Conservation (phyloP, 2,113 vertebrate species). For the Pitta sordida region DNA sequence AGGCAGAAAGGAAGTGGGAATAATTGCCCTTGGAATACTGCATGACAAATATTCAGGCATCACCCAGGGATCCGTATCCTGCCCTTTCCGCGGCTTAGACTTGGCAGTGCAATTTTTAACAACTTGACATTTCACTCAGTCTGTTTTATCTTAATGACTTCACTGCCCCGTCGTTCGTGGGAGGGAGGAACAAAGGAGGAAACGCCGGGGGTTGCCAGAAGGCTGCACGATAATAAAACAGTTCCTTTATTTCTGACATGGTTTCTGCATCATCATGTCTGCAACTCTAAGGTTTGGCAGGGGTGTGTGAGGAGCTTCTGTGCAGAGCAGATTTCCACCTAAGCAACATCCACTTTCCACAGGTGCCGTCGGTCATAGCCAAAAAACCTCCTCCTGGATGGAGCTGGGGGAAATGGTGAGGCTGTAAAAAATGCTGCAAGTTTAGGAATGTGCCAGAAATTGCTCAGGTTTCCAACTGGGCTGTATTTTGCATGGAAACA, state of each 20-base stretch:
- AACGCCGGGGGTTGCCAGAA: neutral
- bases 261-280: neutral
- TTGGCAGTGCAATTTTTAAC: conserved; percentile 13
- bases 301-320: neutral
- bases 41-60: neutral
- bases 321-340: conserved; percentile 67
- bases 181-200: neutral
- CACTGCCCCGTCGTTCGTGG: rapidly evolving
- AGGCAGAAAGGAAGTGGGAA: neutral
- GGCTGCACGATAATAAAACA: neutral
- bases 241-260: conserved; percentile 12
- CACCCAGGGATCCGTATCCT: neutral
- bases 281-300: neutral
- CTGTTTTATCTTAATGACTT: neutral
- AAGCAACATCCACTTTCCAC: conserved; percentile 22
- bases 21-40: neutral
- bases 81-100: neutral
- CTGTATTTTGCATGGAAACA: neutral
- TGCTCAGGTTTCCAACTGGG: neutral
- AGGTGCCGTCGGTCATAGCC: conserved; percentile 69
- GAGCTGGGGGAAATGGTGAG: neutral
- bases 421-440: neutral
- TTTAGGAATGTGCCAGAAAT: neutral
- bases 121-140: conserved; percentile 15
- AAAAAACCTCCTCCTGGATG: conserved; percentile 50